Evolutionary conservation across 2,888 invertebrate genomes (phyloP).

Genomic region (Apotomis turbidana): DNA sequence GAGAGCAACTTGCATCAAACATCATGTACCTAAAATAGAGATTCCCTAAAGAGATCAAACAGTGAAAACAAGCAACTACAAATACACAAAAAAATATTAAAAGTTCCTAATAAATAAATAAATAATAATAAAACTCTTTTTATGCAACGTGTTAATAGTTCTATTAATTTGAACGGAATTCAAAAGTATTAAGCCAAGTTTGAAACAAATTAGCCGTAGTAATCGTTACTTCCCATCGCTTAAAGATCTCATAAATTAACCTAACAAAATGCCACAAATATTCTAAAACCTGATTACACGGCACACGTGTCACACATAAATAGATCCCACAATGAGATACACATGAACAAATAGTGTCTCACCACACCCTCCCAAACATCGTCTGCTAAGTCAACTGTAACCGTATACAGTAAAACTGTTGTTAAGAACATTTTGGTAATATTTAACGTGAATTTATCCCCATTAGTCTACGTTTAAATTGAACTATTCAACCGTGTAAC

Average conservation of each 20-base stretch:
- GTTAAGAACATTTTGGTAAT: conserved; percentile 58
- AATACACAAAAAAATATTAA: too few relatives aligned
- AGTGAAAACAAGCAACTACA: too few relatives aligned
- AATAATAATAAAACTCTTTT: too few relatives aligned
- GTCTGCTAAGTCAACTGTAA: conserved; percentile 72
- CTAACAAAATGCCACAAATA: conserved; percentile 18
- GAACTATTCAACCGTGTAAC: conserved; percentile 41
- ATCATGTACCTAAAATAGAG: too few relatives aligned
- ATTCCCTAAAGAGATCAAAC: too few relatives aligned
- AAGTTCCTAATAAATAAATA: too few relatives aligned
- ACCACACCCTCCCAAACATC: conserved; percentile 58
- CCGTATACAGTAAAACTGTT: conserved; percentile 64
- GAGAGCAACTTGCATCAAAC: too few relatives aligned
- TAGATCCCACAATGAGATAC: conserved; percentile 50
- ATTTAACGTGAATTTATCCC: conserved; percentile 62
- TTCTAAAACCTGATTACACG: conserved; percentile 29
- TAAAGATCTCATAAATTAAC: conserved; percentile 9
- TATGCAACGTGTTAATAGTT: too few relatives aligned
- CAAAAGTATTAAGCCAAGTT: too few relatives aligned
- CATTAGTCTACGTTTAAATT: conserved; percentile 54
- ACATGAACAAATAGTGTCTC: conserved; percentile 51
- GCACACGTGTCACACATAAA: conserved; percentile 45
- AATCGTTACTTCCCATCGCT: neutral
- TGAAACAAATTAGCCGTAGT: neutral
- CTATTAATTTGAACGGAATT: too few relatives aligned